Evolutionary conservation across 2,888 invertebrate species (phyloP), one percentile per base, ranked within the genome.

Genomic region (Parnassius orleans): DNA sequence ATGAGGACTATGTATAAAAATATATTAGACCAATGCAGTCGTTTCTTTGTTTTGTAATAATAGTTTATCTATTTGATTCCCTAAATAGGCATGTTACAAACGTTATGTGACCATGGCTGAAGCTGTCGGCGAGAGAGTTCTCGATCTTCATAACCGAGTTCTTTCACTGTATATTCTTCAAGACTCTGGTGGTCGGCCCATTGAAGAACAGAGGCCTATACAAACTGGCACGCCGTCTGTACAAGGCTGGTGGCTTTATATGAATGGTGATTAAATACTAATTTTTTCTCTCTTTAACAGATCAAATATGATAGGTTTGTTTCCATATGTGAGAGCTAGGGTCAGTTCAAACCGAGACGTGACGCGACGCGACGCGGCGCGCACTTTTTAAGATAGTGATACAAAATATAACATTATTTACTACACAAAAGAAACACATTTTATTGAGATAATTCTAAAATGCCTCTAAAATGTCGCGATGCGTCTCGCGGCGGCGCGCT

Each of bases 231-330:
- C 96, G 3, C 96, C 96, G 50, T 95, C 95, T 1, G 94, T 96
- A 66, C 96, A 96, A 76, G 97, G 96, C 93, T 97, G 97, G 97
- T 96, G 96, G 96, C 91, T 96, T 24, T 97, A 97, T 76, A 95
- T 97, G 94, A 94, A 95, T 86, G 95, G 96, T 95, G 75, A 50
- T 24, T 51, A 24, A 24, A 3, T 33, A 33, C 7, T 33, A 24
- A 19, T 19, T 24, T 33, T 33, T 33, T 33, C 7, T 1, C 33
- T 33, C 1, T 7, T 33, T 7, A 33, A 33, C 0, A 7, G 33
- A 51, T 2, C 14, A 48, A n/a, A n/a, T 10, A 24, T 42, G 14
- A 56, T 54, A 44, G 48, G 33, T 48, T 43, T 14, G 11, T 41
- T 53, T 51, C 12, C 9, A 33, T 5, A 33, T 7, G 33, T 33